These are phyloP conservation scores for Spodoptera frugiperda DNA, from an alignment of 1,140 invertebrate species.

Conservation along the genomic window DNA sequence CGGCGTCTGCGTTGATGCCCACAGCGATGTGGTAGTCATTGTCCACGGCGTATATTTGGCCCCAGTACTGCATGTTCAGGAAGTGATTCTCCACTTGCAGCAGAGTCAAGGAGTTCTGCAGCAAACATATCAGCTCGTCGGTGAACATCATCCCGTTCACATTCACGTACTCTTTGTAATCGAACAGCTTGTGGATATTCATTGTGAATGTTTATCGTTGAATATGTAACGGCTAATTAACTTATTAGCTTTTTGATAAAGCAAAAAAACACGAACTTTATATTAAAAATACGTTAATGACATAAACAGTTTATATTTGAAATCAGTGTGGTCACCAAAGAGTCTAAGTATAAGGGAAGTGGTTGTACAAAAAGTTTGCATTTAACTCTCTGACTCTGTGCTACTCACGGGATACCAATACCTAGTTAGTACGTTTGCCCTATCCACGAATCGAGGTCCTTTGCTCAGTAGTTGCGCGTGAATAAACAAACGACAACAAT, in stretches of 20 bases:
- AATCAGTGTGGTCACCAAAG: not conserved
- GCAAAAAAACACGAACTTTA: not conserved
- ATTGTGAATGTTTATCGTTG: slow-evolving; percentile 54
- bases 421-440: too few species aligned
- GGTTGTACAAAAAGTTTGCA: not conserved
- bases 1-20: slow-evolving; percentile 89
- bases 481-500: too few species aligned
- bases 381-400: too few species aligned
- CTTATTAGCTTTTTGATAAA: too few species aligned
- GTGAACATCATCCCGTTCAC: slow-evolving; percentile 88
- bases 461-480: too few species aligned
- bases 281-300: not conserved
- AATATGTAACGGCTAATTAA: too few species aligned
- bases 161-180: slow-evolving; percentile 78
- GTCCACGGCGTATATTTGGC: slow-evolving; percentile 89
- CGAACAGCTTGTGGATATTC: slow-evolving; percentile 80
- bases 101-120: slow-evolving; percentile 90
- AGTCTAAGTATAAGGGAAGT: too few species aligned
- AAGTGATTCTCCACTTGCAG: slow-evolving; percentile 93
- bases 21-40: slow-evolving; percentile 92
- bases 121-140: slow-evolving; percentile 88
- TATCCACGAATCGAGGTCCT: too few species aligned
- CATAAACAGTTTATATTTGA: not conserved
- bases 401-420: too few species aligned
- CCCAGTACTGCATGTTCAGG: slow-evolving; percentile 91